Base-by-base conservation (phyloP, 64 coral and sea anemone genomes). In the Porites australiensis region DNA sequence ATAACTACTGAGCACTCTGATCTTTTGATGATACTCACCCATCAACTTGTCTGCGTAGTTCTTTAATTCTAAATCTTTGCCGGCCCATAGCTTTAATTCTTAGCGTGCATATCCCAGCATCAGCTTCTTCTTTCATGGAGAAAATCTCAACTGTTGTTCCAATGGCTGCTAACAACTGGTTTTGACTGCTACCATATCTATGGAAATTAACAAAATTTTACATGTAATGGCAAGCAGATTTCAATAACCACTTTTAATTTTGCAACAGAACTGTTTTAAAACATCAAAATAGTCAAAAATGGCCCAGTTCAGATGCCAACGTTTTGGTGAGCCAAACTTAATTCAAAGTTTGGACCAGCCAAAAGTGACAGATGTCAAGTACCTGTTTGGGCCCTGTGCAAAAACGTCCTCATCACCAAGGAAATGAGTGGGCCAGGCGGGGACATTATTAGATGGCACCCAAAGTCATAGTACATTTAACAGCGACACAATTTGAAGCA, bases 91-190 rank as follows among this genome's bases (percentile, higher is more conserved):
- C 97, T 83, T 98, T 98, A 15, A 98, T 87, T 55, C 82, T 69
- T 44, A 98, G 88, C 6, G 97, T 96, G 15, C 60, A 93, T 59
- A 98, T 98, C 61, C 97, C 97, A 27, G 82, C 91, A 49, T 98
- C 97, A 37, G 75, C 73, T 88, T 98, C 97, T 71, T 98, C 97
- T 64, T 94, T 98, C 91, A 95, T 93, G 16, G 97, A 98, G 23
- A 93, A 98, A 47, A 98, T 98, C 64, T 98, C 97, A 45, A 88
- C 94, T 72, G 97, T 98, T 66, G 97, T 98, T 54, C 97, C 97
- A 88, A 96, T 94, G 15, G 87, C 79, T 57, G 87, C 91, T 66
- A 93, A 72, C 11, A 96, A 71, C 73, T 96, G 87, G 89, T 49
- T 82, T 13, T 78, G 60, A 52, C 77, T 87, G 50, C 58, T 57